Conservation (phyloP, 2,797 vertebrate genomes). For the Heteromormyrus szaboi region DNA sequence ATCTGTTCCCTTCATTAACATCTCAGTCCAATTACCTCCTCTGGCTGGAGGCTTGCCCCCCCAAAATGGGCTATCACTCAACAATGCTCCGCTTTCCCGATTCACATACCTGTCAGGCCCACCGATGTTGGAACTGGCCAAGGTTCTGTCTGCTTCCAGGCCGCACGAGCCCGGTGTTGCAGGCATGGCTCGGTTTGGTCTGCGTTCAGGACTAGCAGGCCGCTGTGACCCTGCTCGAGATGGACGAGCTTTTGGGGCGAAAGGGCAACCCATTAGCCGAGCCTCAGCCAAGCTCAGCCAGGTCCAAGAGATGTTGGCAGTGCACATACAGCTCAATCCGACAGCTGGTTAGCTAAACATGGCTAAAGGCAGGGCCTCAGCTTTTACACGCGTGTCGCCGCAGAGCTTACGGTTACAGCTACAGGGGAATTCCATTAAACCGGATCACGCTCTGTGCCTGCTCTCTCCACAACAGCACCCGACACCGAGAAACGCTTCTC, state of each 20-base stretch:
- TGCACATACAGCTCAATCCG: neutral
- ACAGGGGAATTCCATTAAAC: neutral
- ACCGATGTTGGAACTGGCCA: neutral
- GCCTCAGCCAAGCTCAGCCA: neutral
- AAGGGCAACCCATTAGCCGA: neutral
- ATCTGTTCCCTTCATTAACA: constrained; percentile 15
- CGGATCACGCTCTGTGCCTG: neutral
- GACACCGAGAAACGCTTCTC: neutral
- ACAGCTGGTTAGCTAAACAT: neutral
- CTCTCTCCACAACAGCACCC: neutral
- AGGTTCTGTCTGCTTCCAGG: neutral
- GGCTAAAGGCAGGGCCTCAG: neutral
- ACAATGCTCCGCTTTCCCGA: constrained; percentile 20
- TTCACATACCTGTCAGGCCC: constrained; percentile 30
- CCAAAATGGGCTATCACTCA: neutral
- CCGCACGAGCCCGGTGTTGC: neutral
- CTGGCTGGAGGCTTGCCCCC: constrained; percentile 1
- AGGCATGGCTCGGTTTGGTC: neutral
- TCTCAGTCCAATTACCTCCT: neutral
- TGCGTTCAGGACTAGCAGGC: neutral
- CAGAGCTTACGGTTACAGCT: neutral
- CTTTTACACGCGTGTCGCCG: neutral
- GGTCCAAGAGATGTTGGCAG: neutral
- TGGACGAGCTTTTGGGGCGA: neutral
- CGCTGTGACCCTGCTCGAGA: neutral